Evolutionary conservation across 2,113 vertebrate species (phyloP), one percentile per base, ranked within the genome.

Genomic region (Eulemur macaco): DNA sequence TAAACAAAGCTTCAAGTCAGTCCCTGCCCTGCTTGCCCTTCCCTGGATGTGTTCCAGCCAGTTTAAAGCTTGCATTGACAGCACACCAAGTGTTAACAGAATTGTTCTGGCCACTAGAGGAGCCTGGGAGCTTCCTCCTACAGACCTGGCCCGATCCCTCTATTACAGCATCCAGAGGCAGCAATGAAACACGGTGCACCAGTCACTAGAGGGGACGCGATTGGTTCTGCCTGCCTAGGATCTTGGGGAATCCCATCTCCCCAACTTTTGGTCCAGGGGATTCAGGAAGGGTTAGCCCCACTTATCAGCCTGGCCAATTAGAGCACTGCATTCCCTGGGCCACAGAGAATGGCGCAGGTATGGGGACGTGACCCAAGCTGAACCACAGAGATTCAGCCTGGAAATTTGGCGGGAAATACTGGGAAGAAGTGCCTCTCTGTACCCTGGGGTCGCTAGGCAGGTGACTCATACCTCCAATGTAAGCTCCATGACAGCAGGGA

Each of bases 151-250:
- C 76, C 27, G 0, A n/a, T 50, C 39, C 6, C 56, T 64, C 52
- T 27, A 4, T 13, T 39, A 12, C 37, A 8, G 18, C 47, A 14
- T 37, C n/a, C 9, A 0, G 14, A 60, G 50, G 68, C 42, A 31
- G 50, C 18, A 34, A 69, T 12, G 29, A 68, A 0, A 0, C 37
- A 2, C 6, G 1, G 7, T 2, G 10, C 12, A 8, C 64, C 76
- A 27, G 73, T 10, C 31, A 31, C 27, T 34, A 20, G 29, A 34
- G 45, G 18, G n/a, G 42, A 50, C 54, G 9, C 0, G 0, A 15
- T 3, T 31, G 37, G 45, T 7, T 60, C 66, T 8, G 52, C 23
- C 45, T n/a, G 45, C 31, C 45, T 39, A 34, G 60, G 6, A 14
- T 21, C 71, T 9, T 21, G 68, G 34, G 14, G 7, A 42, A 27